Evolutionary conservation across 2,113 vertebrate species (phyloP).

Genomic region (Chrysochloris asiatica): DNA sequence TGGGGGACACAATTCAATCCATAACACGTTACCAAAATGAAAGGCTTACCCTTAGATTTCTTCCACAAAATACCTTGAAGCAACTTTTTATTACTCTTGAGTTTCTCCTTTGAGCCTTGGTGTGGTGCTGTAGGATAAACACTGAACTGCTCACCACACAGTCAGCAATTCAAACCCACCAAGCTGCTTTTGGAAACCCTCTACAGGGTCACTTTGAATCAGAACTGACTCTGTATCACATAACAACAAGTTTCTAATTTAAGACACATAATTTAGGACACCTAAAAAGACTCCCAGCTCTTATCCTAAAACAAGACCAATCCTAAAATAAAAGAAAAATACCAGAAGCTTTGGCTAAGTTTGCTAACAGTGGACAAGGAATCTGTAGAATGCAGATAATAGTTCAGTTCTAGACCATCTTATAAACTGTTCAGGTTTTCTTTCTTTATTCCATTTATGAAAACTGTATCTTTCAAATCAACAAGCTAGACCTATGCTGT

Average conservation of each 20-base stretch:
- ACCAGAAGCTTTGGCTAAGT: background rate
- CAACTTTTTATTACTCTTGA: too few relatives aligned
- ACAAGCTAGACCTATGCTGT: background rate
- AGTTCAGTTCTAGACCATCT: too few relatives aligned
- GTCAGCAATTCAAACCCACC: too few relatives aligned
- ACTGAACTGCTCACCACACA: too few relatives aligned
- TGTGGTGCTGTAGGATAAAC: too few relatives aligned
- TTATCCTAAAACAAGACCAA: background rate
- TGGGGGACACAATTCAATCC: background rate
- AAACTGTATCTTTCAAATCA: constrained; percentile 29
- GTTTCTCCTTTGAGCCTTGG: too few relatives aligned
- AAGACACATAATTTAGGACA: background rate
- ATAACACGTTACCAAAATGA: background rate
- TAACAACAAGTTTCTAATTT: background rate
- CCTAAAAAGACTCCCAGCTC: background rate
- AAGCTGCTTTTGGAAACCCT: too few relatives aligned
- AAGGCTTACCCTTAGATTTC: background rate
- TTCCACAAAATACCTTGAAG: constrained; percentile 9
- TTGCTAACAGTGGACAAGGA: background rate
- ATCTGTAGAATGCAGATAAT: too few relatives aligned
- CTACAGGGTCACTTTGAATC: background rate
- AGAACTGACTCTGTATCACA: background rate
- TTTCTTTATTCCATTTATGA: background rate
- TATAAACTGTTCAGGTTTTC: background rate
- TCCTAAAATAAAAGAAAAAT: too few relatives aligned